phyloP scores from a whole-genome alignment of 2,888 invertebrate species.

The Caenorhabditis panamensis region DNA sequence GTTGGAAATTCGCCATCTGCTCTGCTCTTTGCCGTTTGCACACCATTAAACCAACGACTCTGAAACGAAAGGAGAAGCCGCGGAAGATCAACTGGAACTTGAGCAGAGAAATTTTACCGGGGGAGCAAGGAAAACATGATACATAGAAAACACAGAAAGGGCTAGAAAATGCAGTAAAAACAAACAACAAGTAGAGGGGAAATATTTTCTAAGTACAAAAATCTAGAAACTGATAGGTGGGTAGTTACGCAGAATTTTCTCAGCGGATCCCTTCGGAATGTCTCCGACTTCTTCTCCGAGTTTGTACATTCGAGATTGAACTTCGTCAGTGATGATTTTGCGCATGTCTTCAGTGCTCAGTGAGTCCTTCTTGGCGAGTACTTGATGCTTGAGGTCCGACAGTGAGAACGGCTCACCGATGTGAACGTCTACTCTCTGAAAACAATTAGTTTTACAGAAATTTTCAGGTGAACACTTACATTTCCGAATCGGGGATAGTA shows the following conservation, averaged over 20 bases:
- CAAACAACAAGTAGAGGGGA: conserved; percentile 7
- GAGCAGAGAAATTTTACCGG: not conserved
- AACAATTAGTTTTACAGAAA: not conserved
- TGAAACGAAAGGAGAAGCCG: too few relatives aligned
- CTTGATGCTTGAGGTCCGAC: conserved; percentile 42
- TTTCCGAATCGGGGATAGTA: conserved; percentile 79
- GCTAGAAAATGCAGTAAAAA: conserved; percentile 37
- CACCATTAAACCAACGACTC: too few relatives aligned
- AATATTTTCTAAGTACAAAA: conserved; percentile 4
- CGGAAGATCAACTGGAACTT: too few relatives aligned
- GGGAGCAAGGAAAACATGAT: conserved; percentile 2
- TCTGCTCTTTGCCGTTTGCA: too few relatives aligned
- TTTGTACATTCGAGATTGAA: conserved; percentile 72
- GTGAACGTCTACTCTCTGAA: conserved; percentile 72
- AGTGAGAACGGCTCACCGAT: conserved; percentile 76
- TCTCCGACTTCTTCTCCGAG: conserved; percentile 69
- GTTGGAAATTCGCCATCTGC: too few relatives aligned
- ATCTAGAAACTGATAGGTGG: conserved; percentile 34
- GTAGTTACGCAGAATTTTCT: conserved; percentile 16
- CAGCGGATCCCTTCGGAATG: conserved; percentile 58
- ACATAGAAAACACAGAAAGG: not conserved
- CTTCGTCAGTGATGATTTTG: conserved; percentile 75
- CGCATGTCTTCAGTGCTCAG: conserved; percentile 67
- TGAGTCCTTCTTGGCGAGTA: conserved; percentile 9
- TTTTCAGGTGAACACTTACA: conserved; percentile 67